Conservation (phyloP, 2,113 vertebrate species). For the Corvus cornix region DNA sequence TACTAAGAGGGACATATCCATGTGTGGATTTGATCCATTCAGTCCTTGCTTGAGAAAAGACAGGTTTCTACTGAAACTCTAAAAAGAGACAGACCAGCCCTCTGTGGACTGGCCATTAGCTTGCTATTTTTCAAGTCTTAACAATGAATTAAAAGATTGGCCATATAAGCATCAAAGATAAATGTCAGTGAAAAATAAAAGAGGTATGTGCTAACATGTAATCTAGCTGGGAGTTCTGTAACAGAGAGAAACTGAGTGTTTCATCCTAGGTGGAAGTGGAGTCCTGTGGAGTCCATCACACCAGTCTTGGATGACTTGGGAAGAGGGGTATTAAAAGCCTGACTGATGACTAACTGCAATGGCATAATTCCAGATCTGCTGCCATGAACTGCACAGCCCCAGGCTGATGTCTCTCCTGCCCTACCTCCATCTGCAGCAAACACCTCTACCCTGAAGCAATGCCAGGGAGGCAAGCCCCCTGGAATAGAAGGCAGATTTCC, state of each 20-base stretch:
- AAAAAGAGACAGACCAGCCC: neutral
- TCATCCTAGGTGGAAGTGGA: neutral
- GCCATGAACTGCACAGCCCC: neutral
- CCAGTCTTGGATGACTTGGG: neutral
- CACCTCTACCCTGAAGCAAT: neutral
- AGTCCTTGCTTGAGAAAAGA: neutral
- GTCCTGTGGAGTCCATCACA: neutral
- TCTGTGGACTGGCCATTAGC: neutral
- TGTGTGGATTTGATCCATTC: neutral
- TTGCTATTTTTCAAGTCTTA: neutral
- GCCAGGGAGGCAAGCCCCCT: neutral
- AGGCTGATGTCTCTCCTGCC: neutral
- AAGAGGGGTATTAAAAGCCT: neutral
- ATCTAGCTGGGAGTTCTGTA: neutral
- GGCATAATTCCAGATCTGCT: neutral
- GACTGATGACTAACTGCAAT: neutral
- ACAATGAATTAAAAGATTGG: neutral
- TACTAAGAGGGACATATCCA: neutral
- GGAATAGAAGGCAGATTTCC: neutral
- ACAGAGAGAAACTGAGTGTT: neutral
- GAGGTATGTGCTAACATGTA: accelerated
- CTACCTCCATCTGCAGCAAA: neutral
- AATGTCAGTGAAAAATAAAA: neutral
- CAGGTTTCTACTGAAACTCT: neutral
- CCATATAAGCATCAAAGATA: neutral